Evolutionary conservation across 2,113 vertebrate species (phyloP), one percentile per base, ranked within the genome.

Genomic region (Oryzias celebensis): DNA sequence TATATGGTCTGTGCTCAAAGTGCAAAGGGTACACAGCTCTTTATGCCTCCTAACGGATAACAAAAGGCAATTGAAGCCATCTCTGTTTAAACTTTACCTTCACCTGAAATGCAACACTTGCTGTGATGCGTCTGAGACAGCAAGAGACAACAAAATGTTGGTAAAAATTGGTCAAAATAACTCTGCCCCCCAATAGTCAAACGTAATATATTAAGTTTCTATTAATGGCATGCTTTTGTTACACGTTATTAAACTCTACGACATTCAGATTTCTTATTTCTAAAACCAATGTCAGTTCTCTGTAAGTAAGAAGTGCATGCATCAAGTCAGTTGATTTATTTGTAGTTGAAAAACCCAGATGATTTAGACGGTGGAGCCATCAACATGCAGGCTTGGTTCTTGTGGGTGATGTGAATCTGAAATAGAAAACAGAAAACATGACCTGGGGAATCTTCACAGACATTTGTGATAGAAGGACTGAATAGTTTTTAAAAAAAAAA

Each of bases 301-400:
- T 76, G 77, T 81, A 50, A 72, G 79, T 70, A 83, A 10, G n/a
- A 48, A 68, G 50, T 42, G 53, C 42, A 60, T 65, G 14, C 44
- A 50, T 52, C 42, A 13, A 4, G 51, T 63, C 47, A 13, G 59
- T 64, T 3, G 17, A 42, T 73, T 85, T 80, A 90, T 78, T 94
- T 94, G 52, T 91, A 91, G 78, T 88, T 93, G 75, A 96, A 96
- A 77, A 97, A 95, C 56, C 93, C 87, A 18, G 90, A 90, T 16
- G 93, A 88, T 68, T 92, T 94, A 20, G 92, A 78, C 1, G 90
- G 91, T 18, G 95, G 92, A 46, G 89, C 95, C 87, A 94, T 89
- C 69, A 98, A 82, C 96, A 98, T 96, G 3, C 88, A 91, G 64
- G 93, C 93, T 77, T 98, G 95, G 77, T 98, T 98, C 93, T 93